Base-by-base conservation (phyloP, 2,888 invertebrate genomes). In the Strigamia transsilvanica region DNA sequence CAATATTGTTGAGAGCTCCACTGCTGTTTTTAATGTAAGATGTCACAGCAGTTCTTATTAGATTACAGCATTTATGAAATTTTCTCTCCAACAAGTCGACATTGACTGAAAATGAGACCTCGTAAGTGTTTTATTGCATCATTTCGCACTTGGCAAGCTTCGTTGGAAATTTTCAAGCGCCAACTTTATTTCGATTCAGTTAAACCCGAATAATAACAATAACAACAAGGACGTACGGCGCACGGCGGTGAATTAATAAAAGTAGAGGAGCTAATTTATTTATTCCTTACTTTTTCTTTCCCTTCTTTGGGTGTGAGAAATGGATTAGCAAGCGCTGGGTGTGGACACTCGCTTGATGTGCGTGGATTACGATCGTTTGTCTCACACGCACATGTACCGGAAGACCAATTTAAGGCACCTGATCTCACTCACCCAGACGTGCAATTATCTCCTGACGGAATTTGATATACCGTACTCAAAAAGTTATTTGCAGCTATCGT, bases 1-100 rank as follows among this genome's bases (percentile, higher is more conserved):
- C 73, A 73, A 73, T 73, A 73, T 32, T 73, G 73, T 32, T 15
- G 73, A 56, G 73, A 32, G 27, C 73, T 73, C 73, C 23, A 73
- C 73, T 73, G 73, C 73, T 73, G 73, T 73, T 73, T 73, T 73
- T 73, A 73, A 73, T 73, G 73, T n/a, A 73, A 73, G 73, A 73
- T 73, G 73, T 73, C 73, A 73, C 73, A 73, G 73, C 73, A 32
- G 73, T 73, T 73, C 73, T 73, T 73, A 73, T 73, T 73, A 73
- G 27, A 32, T 73, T 73, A 73, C 73, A 56, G 56, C 56, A 73
- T 73, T 73, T 73, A 73, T 73, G 73, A 73, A 73, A 73, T 32
- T 32, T 32, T 23, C 27, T 73, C 73, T 23, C 32, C 27, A 73
- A 73, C 27, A 73, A 73, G 73, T 73, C 73, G 73, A 73, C 73